Base-by-base conservation (phyloP, 2,113 vertebrate genomes). In the Synodontis membranacea region DNA sequence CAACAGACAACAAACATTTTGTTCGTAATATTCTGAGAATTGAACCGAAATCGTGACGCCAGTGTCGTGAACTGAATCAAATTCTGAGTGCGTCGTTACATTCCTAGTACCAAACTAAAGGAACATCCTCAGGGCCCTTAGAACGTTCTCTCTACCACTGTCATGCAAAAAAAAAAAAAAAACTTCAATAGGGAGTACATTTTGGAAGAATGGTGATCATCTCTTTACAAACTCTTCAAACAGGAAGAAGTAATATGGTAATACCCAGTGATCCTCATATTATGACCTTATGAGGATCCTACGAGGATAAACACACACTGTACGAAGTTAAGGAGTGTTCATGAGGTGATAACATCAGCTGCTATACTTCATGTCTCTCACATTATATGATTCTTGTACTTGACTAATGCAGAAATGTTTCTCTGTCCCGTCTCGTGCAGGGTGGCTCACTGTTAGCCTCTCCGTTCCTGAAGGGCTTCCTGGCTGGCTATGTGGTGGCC, bases 381-480 rank as follows among this genome's bases (percentile, higher is more conserved):
- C 3, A 0, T 39, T 39, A 9, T 39, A 72, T 9, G 31, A 56
- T 21, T 31, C 56, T 58, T 58, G 56, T 58, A 25, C 23, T 23
- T 25, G 56, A 58, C 56, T 58, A 58, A 58, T 25, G 21, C 23
- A 58, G 14, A 46, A 23, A 12, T 10, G 0, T 12, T 87, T 48
- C 46, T n/a, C 5, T 50, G 74, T 50, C 28, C 44, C 80, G 3
- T 58, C 2, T 88, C 25, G 80, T 28, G 58, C 90, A 99, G 98
- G 96, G 97, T 84, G 96, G 96, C 25, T 97, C 97, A 5, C 88
- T 98, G 46, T 90, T 98, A 88, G 95, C 94, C 0, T 99, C 97
- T 9, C 98, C 97, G 1, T 97, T 99, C 17, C 92, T 99, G 88
- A 99, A 98, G 87, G 98, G 98, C 11, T 98, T 98, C 89, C 90